A percentile compares a stretch with the other conserved stretches of the same genome.
Conservation (phyloP, 2,888 invertebrate genomes). For the Apotomis betuletana region DNA sequence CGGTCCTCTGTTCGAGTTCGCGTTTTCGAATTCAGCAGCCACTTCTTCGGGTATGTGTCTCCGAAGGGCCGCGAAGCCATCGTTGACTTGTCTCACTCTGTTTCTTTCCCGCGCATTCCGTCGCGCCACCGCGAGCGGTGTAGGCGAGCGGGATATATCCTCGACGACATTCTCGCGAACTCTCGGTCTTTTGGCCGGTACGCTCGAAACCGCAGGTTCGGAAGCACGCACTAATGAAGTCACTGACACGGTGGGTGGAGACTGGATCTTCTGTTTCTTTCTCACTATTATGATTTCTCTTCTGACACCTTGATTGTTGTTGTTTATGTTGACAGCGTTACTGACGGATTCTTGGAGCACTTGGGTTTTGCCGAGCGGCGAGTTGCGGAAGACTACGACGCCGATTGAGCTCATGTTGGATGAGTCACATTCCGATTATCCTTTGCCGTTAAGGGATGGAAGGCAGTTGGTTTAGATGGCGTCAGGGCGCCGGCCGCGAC, state of each 20-base stretch:
- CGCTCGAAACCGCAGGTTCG: conserved; percentile 62
- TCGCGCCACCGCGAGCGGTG: conserved; percentile 92
- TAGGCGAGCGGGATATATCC: conserved; percentile 82
- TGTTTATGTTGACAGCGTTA: conserved; percentile 83
- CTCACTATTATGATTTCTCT: conserved; percentile 82
- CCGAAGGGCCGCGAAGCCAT: conserved; percentile 93
- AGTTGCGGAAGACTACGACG: conserved; percentile 84
- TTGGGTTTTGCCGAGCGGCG: conserved; percentile 84
- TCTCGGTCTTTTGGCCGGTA: conserved; percentile 66
- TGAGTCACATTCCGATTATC: conserved; percentile 72
- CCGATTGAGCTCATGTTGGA: conserved; percentile 83
- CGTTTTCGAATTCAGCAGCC: conserved; percentile 86
- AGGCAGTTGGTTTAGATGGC: conserved; percentile 66
- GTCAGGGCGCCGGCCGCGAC: conserved; percentile 77
- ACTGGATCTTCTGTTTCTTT: conserved; percentile 77
- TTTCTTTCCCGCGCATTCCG: conserved; percentile 96
- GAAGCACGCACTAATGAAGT: conserved; percentile 72
- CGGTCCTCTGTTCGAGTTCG: conserved; percentile 86
- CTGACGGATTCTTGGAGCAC: conserved; percentile 86
- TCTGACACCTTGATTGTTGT: conserved; percentile 68
- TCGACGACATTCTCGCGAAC: conserved; percentile 74
- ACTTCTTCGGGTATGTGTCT: conserved; percentile 94
- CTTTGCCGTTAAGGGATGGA: conserved; percentile 55
- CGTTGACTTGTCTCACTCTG: conserved; percentile 95
- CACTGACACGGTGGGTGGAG: conserved; percentile 72